Evolutionary conservation across 2,797 vertebrate species (phyloP), one percentile per base, ranked within the genome.

Genomic region (Lithobates pipiens): DNA sequence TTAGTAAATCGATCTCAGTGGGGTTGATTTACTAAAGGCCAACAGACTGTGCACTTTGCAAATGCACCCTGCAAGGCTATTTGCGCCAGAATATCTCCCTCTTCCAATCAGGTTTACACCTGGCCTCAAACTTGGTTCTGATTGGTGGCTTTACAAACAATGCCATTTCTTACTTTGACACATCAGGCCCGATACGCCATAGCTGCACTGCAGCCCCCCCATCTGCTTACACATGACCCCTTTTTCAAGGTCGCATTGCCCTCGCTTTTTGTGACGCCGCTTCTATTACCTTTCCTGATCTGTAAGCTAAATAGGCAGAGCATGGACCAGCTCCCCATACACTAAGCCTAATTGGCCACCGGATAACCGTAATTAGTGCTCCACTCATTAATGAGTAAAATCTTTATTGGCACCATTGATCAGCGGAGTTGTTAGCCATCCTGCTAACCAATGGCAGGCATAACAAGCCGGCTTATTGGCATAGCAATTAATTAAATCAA

Each of bases 401-500:
- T 96, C 96, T 98, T 99, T 98, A 99, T 98, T 98, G 98, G 97
- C 96, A 95, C 94, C 97, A 99, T 99, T 98, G 98, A 99, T 99
- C 97, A 99, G 95, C 80, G 84, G 95, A 97, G 97, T 98, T 97
- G 97, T 98, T 98, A 98, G 97, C 95, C 93, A 94, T 97, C 96
- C 96, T 96, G 95, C 96, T 96, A 96, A 97, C 97, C 97, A 98
- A 98, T 98, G 96, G 97, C 94, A 95, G 97, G 97, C 96, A 95
- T 98, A 99, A 99, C 97, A 98, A 98, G 97, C 96, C 97, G 96
- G 96, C 96, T 97, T 99, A 99, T 99, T 97, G 98, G 98, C 98
- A 99, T 98, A 98, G 96, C 98, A 99, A 99, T 99, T 99, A 99
- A 99, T 98, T 96, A 92, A 97, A 99, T 99, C 98, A 99, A 99